These are phyloP conservation scores for Hemicentrotus pulcherrimus DNA, from an alignment of 35 echinoderm and acorn worm genomes.

Conservation along the genomic window DNA sequence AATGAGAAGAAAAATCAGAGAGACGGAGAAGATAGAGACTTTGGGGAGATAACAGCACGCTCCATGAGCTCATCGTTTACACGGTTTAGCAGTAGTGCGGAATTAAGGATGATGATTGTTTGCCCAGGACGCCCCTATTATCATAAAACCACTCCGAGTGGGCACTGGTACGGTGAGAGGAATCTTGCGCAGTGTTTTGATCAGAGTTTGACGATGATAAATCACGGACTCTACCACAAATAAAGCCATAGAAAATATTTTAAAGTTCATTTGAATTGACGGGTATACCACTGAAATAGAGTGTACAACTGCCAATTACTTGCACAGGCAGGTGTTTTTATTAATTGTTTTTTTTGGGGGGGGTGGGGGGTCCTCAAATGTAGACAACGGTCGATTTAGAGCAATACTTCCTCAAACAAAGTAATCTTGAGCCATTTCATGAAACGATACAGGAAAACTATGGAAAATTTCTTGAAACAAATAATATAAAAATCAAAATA, in stretches of 20 bases:
- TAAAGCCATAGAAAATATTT: background rate
- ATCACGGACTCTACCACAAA: background rate
- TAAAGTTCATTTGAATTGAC: background rate
- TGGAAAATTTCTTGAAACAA: too few relatives aligned
- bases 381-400: too few relatives aligned
- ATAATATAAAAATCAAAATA: too few relatives aligned
- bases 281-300: background rate
- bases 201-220: background rate
- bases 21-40: background rate
- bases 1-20: too few relatives aligned
- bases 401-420: too few relatives aligned
- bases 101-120: background rate
- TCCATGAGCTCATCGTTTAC: background rate
- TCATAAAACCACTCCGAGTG: background rate
- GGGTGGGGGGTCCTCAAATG: too few relatives aligned
- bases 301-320: background rate
- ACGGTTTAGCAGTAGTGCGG: background rate
- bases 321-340: background rate
- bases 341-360: background rate
- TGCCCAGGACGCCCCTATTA: background rate
- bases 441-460: too few relatives aligned
- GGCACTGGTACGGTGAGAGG: background rate
- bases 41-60: background rate
- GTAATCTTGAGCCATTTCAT: too few relatives aligned
- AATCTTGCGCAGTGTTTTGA: background rate